phyloP scores from a whole-genome alignment of 2,888 invertebrate species.

The Ophonus ardosiacus region DNA sequence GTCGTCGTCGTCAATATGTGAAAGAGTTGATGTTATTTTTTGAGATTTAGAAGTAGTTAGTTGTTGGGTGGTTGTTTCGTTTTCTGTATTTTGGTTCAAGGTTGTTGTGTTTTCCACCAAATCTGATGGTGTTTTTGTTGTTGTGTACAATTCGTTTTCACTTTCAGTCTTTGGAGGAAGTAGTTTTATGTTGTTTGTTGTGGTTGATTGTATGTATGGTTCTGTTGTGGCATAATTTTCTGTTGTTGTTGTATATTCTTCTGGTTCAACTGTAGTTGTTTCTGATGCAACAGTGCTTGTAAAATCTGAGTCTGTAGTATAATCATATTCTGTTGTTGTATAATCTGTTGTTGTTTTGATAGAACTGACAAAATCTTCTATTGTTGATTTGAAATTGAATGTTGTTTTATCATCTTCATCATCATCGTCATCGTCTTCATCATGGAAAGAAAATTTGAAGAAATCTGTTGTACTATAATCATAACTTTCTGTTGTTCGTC shows the following conservation, averaged over 20 bases:
- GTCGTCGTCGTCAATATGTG: not conserved
- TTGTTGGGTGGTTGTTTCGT: constrained; percentile 63
- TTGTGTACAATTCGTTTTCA: constrained; percentile 68
- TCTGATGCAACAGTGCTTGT: constrained; percentile 71
- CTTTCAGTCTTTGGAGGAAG: constrained; percentile 74
- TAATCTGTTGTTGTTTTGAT: constrained; percentile 18
- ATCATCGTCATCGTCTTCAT: constrained; percentile 71
- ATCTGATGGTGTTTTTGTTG: constrained; percentile 64
- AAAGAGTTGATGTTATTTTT: constrained; percentile 38
- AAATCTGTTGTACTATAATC: constrained; percentile 36
- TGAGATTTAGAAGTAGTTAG: constrained; percentile 53
- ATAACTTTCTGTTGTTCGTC: constrained; percentile 18
- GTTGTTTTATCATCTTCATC: constrained; percentile 73
- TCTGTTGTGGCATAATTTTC: constrained; percentile 66
- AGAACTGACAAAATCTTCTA: not conserved
- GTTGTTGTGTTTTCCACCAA: not conserved
- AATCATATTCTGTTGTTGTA: constrained; percentile 11
- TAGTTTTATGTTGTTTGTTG: constrained; percentile 69
- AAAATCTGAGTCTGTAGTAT: constrained; percentile 70
- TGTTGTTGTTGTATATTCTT: constrained; percentile 66
- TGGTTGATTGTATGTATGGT: constrained; percentile 49
- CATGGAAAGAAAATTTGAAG: not conserved
- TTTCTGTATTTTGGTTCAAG: constrained; percentile 65
- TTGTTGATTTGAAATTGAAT: constrained; percentile 72
- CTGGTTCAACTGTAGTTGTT: constrained; percentile 66